Percentiles rank a stretch among this genome's conserved stretches.
These are phyloP conservation scores for Hirundo rustica DNA, from an alignment of 2,797 vertebrate genomes.

Conservation along the genomic window DNA sequence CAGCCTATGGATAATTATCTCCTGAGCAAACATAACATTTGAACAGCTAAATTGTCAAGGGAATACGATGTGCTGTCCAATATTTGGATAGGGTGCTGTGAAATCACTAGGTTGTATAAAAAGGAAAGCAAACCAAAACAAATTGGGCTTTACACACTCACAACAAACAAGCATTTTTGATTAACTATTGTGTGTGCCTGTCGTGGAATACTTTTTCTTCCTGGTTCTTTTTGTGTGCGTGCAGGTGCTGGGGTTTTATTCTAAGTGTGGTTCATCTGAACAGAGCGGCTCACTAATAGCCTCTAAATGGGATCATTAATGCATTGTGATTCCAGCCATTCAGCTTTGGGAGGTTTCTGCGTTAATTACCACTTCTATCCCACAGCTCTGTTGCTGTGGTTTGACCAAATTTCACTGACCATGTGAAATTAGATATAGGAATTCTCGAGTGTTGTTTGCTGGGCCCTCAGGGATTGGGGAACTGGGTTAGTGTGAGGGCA, in stretches of 20 bases:
- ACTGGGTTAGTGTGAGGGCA: not conserved
- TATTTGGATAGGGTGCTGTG: not conserved
- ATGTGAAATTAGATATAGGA: not conserved
- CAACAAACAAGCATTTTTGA: constrained; percentile 39
- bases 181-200: constrained; percentile 29
- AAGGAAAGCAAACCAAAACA: not conserved
- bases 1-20: not conserved
- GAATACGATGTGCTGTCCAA: not conserved
- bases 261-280: constrained; percentile 30
- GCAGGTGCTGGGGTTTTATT: constrained; percentile 56
- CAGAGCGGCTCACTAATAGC: constrained; percentile 22
- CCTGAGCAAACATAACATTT: not conserved
- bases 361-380: constrained; percentile 29
- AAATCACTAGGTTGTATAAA: not conserved
- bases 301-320: constrained; percentile 60
- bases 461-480: not conserved
- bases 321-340: constrained; percentile 55
- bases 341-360: constrained; percentile 34
- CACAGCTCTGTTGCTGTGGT: not conserved
- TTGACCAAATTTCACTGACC: constrained; percentile 31
- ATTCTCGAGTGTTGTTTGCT: not conserved
- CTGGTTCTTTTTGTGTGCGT: constrained; percentile 3
- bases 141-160: not conserved
- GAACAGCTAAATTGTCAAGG: not conserved
- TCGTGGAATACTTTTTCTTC: constrained; percentile 39